Evolutionary conservation across 2,113 vertebrate genomes (phyloP), one percentile per base, ranked within the genome.

Genomic region (Tricholaema leucomelas): DNA sequence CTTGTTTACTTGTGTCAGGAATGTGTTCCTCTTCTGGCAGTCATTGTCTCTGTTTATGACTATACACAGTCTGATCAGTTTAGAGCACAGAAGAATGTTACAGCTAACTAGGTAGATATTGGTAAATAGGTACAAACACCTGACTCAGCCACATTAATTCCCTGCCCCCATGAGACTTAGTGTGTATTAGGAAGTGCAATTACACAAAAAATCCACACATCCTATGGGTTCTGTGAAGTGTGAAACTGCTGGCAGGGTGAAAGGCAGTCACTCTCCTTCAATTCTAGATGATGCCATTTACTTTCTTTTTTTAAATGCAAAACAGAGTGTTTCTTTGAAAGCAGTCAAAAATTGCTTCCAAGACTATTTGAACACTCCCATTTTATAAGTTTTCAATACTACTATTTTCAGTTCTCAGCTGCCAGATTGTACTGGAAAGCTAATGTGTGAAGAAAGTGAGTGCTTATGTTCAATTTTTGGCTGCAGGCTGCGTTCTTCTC

Each of bases 401-500:
- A 63, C 25, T 70, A 19, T 20, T 86, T 88, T 86, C 24, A 84
- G 80, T 72, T 75, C 31, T 91, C n/a, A 78, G 73, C 69, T 90
- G 65, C 71, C 70, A 88, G 83, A 40, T 61, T 81, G 61, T 56
- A 60, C 72, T 92, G 46, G 42, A 83, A 90, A 91, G 65, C 16
- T 65, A 28, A 67, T 50, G 44, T 27, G 58, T 66, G 48, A 50
- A 50, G 54, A 60, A 48, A 66, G 40, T 12, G 86, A 94, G 60
- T 74, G 83, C 76, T 75, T 69, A 73, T 0, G 1, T 72, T 93
- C 33, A 63, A 33, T 13, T 87, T 31, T 33, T 91, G 85, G 79
- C 79, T 94, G 82, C 76, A 87, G 80, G 64, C 72, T 90, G 31
- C 58, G 85, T 88, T 90, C 35, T 67, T 36, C 71, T 92, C 40